Percentiles rank a stretch among this genome's conserved stretches.
Conservation (phyloP, 2,888 invertebrate species). For the Troglohyphantes excavatus region DNA sequence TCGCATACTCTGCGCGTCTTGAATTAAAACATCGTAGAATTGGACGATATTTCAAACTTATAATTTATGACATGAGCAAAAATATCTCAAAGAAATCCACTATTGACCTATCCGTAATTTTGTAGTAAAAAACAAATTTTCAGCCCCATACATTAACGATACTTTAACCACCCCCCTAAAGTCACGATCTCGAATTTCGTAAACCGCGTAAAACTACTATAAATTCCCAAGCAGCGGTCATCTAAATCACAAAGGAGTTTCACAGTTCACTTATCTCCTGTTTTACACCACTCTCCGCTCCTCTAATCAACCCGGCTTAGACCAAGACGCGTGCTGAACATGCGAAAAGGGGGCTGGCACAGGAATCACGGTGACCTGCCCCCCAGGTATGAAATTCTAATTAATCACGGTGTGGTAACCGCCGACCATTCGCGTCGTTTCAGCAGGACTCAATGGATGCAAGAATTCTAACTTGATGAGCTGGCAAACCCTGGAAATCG, state of each 20-base stretch:
- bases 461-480: slow-evolving; percentile 46
- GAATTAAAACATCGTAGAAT: no score
- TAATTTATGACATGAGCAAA: no score
- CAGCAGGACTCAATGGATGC: slow-evolving; percentile 19
- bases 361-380: not conserved
- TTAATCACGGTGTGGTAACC: slow-evolving; percentile 49
- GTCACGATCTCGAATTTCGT: not conserved
- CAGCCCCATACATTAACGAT: not conserved
- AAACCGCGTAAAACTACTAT: not conserved
- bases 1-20: no score
- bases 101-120: no score
- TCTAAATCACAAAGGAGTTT: not conserved
- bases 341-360: not conserved
- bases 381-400: slow-evolving; percentile 60
- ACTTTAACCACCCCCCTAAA: not conserved
- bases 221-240: not conserved
- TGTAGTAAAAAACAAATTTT: no score
- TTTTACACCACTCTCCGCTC: slow-evolving; percentile 35
- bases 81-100: no score
- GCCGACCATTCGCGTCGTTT: slow-evolving; percentile 39
- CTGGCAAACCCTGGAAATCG: slow-evolving; percentile 49
- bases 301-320: slow-evolving; percentile 8
- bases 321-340: slow-evolving; percentile 40
- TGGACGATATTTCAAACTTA: no score
- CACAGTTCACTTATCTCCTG: not conserved